phyloP scores from a whole-genome alignment of 2,888 invertebrate genomes.

The Periphyllus acericola region DNA sequence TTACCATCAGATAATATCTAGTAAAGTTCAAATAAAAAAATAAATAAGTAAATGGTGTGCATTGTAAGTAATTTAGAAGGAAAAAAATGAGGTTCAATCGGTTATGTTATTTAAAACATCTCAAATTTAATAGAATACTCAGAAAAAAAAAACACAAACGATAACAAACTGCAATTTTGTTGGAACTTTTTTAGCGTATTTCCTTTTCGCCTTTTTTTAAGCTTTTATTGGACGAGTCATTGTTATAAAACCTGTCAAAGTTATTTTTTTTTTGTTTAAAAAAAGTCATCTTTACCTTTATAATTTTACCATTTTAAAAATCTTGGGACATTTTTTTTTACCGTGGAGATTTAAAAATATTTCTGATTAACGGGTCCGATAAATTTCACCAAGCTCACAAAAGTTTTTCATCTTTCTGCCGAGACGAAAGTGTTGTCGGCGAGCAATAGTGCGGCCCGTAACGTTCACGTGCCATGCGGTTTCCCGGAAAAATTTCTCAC shows the following conservation, averaged over 20 bases:
- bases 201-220: conserved; percentile 20
- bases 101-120: conserved; percentile 34
- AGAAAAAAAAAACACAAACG: conserved; percentile 16
- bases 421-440: neutral
- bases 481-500: conserved; percentile 23
- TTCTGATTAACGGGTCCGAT: conserved; percentile 8
- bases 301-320: conserved; percentile 24
- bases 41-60: neutral
- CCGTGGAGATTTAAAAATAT: conserved; percentile 29
- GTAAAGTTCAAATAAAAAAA: neutral
- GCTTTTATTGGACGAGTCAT: conserved; percentile 24
- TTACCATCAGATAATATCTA: conserved; percentile 6
- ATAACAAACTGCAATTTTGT: conserved; percentile 52
- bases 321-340: neutral
- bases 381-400: conserved; percentile 12
- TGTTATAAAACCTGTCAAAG: conserved; percentile 29
- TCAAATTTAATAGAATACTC: conserved; percentile 29
- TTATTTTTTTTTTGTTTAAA: conserved; percentile 1
- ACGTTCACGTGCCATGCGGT: conserved; percentile 22
- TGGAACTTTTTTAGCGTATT: conserved; percentile 42
- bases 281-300: conserved; percentile 27
- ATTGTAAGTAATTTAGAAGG: neutral
- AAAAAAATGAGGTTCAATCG: conserved; percentile 51
- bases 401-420: conserved; percentile 1
- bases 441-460: neutral